A percentile compares a stretch with the other conserved stretches of the same genome.
These are phyloP conservation scores for Lithobates sylvaticus DNA, from an alignment of 2,797 vertebrate species.

Conservation along the genomic window DNA sequence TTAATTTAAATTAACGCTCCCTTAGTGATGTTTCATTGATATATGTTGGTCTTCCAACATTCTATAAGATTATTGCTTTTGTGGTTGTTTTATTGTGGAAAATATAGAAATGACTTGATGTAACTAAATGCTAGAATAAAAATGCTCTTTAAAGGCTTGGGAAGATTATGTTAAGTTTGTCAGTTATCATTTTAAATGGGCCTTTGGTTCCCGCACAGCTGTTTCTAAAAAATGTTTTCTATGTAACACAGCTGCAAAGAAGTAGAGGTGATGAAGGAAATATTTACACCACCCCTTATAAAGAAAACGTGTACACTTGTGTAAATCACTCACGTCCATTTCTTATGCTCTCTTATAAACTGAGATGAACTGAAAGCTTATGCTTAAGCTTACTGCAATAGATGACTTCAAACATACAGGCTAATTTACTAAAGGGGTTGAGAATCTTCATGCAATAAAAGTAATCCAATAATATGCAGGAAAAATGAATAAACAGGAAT, in stretches of 20 bases:
- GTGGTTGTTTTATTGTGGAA: not conserved
- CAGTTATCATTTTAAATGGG: constrained; percentile 65
- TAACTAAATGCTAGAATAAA: not conserved
- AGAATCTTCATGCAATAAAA: too few species aligned
- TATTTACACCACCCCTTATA: constrained; percentile 82
- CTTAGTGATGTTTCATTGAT: not conserved
- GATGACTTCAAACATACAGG: not conserved
- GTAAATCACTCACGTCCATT: constrained; percentile 88
- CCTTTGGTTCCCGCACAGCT: constrained; percentile 48
- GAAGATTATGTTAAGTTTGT: constrained; percentile 76
- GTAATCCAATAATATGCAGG: too few species aligned
- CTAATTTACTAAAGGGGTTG: too few species aligned
- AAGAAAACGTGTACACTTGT: constrained; percentile 80
- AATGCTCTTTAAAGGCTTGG: constrained; percentile 57
- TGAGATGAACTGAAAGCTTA: constrained; percentile 27
- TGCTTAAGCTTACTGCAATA: not conserved
- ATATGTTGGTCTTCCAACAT: not conserved
- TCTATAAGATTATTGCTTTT: not conserved
- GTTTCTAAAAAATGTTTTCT: constrained; percentile 73
- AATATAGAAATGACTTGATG: constrained; percentile 5
- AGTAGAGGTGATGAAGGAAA: constrained; percentile 80
- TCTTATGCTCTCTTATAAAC: constrained; percentile 62
- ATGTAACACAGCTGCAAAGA: constrained; percentile 75
- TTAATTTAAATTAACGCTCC: not conserved
- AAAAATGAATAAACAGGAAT: too few species aligned